Conservation (phyloP, 2,797 vertebrate species). For the Chiloscyllium punctatum region DNA sequence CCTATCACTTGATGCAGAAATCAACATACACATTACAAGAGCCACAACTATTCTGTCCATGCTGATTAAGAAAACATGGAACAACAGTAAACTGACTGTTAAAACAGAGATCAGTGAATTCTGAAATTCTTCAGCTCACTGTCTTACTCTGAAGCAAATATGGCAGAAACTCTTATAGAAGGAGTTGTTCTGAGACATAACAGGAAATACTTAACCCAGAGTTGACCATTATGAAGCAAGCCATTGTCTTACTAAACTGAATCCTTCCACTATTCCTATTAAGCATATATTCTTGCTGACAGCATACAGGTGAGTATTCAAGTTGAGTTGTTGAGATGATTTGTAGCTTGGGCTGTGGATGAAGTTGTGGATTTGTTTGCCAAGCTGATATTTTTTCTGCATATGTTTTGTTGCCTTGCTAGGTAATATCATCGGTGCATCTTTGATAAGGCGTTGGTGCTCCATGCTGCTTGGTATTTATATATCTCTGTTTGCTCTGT, state of each 20-base stretch:
- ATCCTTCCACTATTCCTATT: neutral
- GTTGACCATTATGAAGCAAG: neutral
- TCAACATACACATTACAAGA: neutral
- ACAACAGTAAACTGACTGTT: neutral
- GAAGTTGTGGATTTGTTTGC: no score
- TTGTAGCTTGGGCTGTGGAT: no score
- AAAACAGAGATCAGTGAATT: neutral
- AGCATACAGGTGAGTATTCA: neutral
- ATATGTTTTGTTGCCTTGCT: no score
- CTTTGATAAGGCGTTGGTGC: no score
- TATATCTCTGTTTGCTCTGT: no score
- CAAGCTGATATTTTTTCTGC: no score
- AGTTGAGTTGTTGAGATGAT: neutral
- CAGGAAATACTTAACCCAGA: neutral
- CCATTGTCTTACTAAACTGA: neutral
- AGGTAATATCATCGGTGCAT: no score
- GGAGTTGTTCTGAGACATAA: neutral
- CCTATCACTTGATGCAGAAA: neutral
- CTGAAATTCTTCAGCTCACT: neutral
- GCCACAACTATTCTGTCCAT: neutral
- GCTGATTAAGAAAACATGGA: neutral
- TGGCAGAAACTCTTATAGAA: neutral
- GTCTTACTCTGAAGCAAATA: neutral
- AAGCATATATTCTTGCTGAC: neutral
- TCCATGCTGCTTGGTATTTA: no score